Evolutionary conservation across 2,113 vertebrate species (phyloP).

Genomic region (rabbit (Oryctolagus cuniculus)): DNA sequence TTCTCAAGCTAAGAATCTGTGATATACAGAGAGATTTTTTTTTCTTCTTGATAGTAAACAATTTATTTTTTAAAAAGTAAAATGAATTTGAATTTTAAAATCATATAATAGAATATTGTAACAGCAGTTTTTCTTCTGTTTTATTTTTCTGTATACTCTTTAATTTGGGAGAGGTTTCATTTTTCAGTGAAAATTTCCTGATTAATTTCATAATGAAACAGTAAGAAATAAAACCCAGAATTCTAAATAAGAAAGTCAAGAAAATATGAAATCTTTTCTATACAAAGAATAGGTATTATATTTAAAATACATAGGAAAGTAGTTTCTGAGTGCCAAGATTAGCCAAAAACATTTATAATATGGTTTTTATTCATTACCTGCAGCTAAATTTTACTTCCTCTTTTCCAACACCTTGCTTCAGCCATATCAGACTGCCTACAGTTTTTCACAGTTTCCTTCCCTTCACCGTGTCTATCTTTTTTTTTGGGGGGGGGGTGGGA

Average conservation of each 20-base stretch:
- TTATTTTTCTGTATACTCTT: neutral
- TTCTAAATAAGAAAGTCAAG: neutral
- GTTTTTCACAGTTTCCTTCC: neutral
- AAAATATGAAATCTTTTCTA: neutral
- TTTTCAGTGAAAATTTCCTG: neutral
- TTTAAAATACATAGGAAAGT: neutral
- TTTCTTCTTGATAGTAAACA: neutral
- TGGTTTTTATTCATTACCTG: neutral
- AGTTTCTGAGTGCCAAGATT: neutral
- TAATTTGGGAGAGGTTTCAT: neutral
- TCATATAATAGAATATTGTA: neutral
- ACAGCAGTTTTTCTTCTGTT: neutral
- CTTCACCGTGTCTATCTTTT: neutral
- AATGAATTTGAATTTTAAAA: neutral
- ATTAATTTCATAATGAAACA: neutral
- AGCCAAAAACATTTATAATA: neutral
- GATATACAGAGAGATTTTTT: neutral
- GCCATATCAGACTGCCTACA: accelerated
- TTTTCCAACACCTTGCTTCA: neutral
- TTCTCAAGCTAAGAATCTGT: neutral
- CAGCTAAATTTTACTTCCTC: too few species aligned
- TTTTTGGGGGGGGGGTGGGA: too few species aligned
- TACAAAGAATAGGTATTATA: neutral
- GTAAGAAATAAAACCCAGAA: neutral
- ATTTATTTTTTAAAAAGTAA: neutral